Evolutionary conservation across 2,113 vertebrate genomes (phyloP).

Genomic region (Azemiops feae): DNA sequence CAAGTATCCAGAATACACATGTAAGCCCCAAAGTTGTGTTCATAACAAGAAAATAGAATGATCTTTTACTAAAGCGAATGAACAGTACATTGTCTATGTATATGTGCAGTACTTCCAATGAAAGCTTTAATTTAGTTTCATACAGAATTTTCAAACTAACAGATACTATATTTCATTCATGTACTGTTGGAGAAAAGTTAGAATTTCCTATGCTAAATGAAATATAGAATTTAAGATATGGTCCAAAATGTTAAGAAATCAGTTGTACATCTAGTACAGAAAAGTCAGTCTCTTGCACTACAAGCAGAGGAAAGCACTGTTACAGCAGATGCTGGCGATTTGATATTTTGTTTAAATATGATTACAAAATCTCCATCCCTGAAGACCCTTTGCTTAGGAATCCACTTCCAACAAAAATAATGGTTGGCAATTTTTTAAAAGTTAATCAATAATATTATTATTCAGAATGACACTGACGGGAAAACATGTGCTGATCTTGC

Average conservation of each 20-base stretch:
- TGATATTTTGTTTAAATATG: neutral
- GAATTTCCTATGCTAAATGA: neutral
- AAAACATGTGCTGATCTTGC: neutral
- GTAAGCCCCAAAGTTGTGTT: neutral
- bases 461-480: neutral
- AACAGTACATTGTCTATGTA: neutral
- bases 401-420: neutral
- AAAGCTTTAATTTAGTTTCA: neutral
- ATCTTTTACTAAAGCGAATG: neutral
- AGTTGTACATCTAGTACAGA: neutral
- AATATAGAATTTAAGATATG: neutral
- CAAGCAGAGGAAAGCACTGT: neutral
- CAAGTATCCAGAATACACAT: neutral
- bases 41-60: neutral
- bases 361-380: neutral
- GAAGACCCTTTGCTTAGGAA: neutral
- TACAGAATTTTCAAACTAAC: neutral
- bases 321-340: neutral
- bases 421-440: neutral
- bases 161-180: neutral
- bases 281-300: neutral
- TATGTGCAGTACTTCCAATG: neutral
- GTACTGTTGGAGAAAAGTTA: neutral
- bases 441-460: neutral
- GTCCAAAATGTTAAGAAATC: neutral